These are phyloP conservation scores for Mesocricetus auratus DNA, from an alignment of 2,113 vertebrate genomes.

Conservation along the genomic window DNA sequence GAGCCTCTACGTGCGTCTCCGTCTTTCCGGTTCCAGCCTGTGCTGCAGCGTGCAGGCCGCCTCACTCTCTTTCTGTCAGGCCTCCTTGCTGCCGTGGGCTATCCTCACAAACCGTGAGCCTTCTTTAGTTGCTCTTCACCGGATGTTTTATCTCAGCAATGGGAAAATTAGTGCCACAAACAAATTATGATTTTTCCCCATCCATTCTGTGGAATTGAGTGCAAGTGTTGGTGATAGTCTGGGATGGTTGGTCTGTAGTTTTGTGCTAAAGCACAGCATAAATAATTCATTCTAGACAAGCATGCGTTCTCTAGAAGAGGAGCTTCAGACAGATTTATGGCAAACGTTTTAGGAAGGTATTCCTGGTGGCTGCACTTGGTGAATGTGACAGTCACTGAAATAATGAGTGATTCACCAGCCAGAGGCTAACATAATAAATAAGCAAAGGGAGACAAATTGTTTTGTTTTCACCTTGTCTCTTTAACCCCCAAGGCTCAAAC, in stretches of 20 bases:
- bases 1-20: background rate
- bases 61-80: background rate
- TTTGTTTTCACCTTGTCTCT: background rate
- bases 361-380: background rate
- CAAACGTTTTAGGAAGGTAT: background rate
- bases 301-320: background rate
- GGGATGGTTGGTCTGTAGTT: background rate
- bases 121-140: background rate
- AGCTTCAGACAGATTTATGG: background rate
- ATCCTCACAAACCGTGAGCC: background rate
- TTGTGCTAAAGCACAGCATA: background rate
- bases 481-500: background rate
- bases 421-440: background rate
- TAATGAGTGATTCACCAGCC: background rate
- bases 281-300: background rate
- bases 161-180: background rate
- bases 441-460: background rate
- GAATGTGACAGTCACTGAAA: slow-evolving; percentile 3
- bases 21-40: background rate
- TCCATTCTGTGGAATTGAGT: background rate
- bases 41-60: background rate
- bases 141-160: background rate
- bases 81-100: background rate
- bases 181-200: background rate
- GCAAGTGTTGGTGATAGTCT: background rate